Conservation (phyloP, 2,888 invertebrate species). For the Tiphia femorata region DNA sequence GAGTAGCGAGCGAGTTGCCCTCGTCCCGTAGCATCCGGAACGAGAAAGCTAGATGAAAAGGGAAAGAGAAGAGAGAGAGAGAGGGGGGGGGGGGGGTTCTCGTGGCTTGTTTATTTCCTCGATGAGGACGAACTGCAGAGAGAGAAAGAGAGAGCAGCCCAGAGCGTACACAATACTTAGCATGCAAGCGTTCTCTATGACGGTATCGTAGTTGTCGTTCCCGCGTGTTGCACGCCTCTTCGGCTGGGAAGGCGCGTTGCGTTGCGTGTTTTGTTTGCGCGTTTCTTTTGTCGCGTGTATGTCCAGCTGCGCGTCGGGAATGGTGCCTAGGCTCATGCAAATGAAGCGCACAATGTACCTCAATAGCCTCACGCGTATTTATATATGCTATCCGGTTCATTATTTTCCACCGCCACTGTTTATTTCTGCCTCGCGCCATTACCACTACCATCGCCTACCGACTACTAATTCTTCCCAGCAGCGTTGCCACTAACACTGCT, state of each 20-base stretch:
- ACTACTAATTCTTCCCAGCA: too few relatives aligned
- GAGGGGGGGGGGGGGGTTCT: too few relatives aligned
- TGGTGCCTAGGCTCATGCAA: constrained; percentile 50
- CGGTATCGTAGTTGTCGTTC: neutral
- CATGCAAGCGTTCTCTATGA: neutral
- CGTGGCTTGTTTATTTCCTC: too few relatives aligned
- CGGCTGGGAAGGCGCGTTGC: constrained; percentile 12
- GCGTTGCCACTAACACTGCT: constrained; percentile 12
- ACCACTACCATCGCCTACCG: too few relatives aligned
- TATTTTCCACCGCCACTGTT: constrained; percentile 52
- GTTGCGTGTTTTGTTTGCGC: constrained; percentile 56
- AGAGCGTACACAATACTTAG: too few relatives aligned
- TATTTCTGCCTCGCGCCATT: constrained; percentile 42
- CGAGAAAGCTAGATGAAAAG: too few relatives aligned
- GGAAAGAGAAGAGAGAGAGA: too few relatives aligned
- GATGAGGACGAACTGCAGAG: too few relatives aligned
- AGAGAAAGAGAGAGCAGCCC: too few relatives aligned
- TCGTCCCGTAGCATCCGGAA: too few relatives aligned
- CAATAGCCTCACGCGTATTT: constrained; percentile 47
- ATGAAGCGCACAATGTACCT: constrained; percentile 51
- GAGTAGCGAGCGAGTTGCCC: too few relatives aligned
- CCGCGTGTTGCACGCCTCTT: too few relatives aligned
- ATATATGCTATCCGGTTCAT: constrained; percentile 48
- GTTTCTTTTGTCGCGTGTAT: constrained; percentile 58
- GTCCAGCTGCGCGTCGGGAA: constrained; percentile 57